Conservation (phyloP, 2,113 vertebrate genomes). For the Girardinichthys multiradiatus region DNA sequence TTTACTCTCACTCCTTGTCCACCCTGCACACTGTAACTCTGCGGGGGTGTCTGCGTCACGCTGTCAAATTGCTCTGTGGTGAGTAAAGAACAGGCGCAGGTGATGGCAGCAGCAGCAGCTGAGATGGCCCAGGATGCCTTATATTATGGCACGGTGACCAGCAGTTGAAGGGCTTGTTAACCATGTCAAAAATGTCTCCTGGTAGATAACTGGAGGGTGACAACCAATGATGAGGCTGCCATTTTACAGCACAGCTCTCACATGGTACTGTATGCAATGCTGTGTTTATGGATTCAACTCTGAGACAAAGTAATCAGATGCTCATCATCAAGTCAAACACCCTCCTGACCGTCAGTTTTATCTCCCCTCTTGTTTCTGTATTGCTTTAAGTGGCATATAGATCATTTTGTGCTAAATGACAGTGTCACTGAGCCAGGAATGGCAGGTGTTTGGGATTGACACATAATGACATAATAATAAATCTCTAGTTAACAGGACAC, state of each 20-base stretch:
- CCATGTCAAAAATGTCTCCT: slow-evolving; percentile 19
- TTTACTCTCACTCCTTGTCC: slow-evolving; percentile 18
- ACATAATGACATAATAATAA: slow-evolving; percentile 52
- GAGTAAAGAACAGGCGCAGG: slow-evolving; percentile 22
- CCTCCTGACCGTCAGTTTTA: slow-evolving; percentile 36
- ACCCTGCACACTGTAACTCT: slow-evolving; percentile 27
- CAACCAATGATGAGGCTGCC: neutral
- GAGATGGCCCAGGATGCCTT: slow-evolving; percentile 25
- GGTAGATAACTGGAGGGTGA: slow-evolving; percentile 3
- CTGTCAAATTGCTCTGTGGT: slow-evolving; percentile 28
- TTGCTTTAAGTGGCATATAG: slow-evolving; percentile 46
- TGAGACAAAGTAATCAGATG: slow-evolving; percentile 16
- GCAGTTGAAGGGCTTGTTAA: slow-evolving; percentile 29
- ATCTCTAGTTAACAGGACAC: slow-evolving; percentile 51
- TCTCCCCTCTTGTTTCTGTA: slow-evolving; percentile 54
- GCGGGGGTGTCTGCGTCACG: slow-evolving; percentile 33
- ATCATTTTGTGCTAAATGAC: slow-evolving; percentile 67
- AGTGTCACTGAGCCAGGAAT: slow-evolving; percentile 58
- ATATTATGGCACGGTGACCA: slow-evolving; percentile 38
- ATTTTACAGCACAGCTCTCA: neutral
- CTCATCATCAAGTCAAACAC: slow-evolving; percentile 35
- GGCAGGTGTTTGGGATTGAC: slow-evolving; percentile 64
- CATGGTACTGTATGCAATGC: neutral
- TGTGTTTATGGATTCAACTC: neutral
- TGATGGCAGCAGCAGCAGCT: slow-evolving; percentile 13